Evolutionary conservation across 2,888 invertebrate species (phyloP).

Genomic region (Eulithis testata): DNA sequence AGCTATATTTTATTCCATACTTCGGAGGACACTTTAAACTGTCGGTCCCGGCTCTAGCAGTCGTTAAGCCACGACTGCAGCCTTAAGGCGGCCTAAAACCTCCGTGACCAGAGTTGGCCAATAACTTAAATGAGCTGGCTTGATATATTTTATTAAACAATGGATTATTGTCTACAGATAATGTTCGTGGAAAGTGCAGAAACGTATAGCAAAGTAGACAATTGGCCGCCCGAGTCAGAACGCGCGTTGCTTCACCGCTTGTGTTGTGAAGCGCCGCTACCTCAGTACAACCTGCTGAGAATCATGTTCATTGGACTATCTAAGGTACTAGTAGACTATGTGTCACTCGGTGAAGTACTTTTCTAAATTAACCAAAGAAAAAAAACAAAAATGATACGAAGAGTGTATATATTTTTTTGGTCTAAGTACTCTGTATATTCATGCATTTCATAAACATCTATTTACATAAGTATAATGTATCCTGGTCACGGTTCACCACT

Average conservation of each 20-base stretch:
- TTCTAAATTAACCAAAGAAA: no score
- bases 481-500: not conserved
- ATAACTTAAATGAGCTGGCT: no score
- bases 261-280: constrained; percentile 94
- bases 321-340: constrained; percentile 68
- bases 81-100: no score
- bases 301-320: constrained; percentile 93
- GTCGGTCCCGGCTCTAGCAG: no score
- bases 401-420: no score
- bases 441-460: no score
- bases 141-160: no score
- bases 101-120: no score
- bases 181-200: constrained; percentile 91
- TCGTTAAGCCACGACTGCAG: no score
- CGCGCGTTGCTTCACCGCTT: constrained; percentile 90
- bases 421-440: no score
- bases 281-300: constrained; percentile 92
- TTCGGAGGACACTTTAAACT: not conserved
- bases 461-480: not conserved
- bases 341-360: not conserved
- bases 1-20: not conserved
- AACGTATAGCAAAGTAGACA: constrained; percentile 92
- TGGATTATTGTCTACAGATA: constrained; percentile 64
- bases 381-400: no score
- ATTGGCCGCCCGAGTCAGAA: constrained; percentile 97